Percentiles rank a stretch among this genome's conserved stretches.
Evolutionary conservation across 2,888 invertebrate species (phyloP).

Genomic region (Drosophila histrio): DNA sequence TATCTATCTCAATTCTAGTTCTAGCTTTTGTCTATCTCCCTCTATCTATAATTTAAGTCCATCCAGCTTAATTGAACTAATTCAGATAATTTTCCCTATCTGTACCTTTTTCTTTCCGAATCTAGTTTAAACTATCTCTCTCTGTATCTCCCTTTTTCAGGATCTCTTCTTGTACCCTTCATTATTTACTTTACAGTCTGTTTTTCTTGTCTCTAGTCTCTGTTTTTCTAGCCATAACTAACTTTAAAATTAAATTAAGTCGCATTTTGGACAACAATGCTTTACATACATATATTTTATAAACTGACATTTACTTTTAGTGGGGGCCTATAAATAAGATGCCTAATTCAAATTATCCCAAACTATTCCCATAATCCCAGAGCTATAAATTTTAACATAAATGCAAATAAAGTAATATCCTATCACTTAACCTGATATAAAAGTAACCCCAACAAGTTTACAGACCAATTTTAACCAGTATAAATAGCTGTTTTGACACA

Average conservation of each 20-base stretch:
- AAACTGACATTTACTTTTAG: not conserved
- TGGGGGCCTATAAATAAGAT: not conserved
- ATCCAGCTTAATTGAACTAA: too few species aligned
- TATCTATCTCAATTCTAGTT: too few species aligned
- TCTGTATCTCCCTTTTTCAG: too few species aligned
- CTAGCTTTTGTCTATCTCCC: too few species aligned
- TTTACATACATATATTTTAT: too few species aligned
- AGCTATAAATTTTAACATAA: slow-evolving; percentile 24
- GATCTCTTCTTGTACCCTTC: too few species aligned
- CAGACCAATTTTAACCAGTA: slow-evolving; percentile 28
- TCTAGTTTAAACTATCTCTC: slow-evolving; percentile 20
- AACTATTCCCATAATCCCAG: slow-evolving; percentile 9
- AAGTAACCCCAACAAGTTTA: not conserved
- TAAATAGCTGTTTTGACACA: slow-evolving; percentile 76
- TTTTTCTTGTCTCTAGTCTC: not conserved
- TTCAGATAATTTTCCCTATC: too few species aligned
- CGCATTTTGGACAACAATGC: too few species aligned
- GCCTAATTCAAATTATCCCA: not conserved
- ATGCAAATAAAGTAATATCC: slow-evolving; percentile 5
- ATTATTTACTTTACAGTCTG: too few species aligned
- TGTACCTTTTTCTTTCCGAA: too few species aligned
- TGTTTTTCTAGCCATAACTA: not conserved
- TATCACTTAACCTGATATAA: not conserved
- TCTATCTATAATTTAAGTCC: too few species aligned
- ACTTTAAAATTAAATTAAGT: too few species aligned